These are phyloP conservation scores for Pollenia labialis DNA, from an alignment of 2,888 invertebrate species.

Conservation along the genomic window DNA sequence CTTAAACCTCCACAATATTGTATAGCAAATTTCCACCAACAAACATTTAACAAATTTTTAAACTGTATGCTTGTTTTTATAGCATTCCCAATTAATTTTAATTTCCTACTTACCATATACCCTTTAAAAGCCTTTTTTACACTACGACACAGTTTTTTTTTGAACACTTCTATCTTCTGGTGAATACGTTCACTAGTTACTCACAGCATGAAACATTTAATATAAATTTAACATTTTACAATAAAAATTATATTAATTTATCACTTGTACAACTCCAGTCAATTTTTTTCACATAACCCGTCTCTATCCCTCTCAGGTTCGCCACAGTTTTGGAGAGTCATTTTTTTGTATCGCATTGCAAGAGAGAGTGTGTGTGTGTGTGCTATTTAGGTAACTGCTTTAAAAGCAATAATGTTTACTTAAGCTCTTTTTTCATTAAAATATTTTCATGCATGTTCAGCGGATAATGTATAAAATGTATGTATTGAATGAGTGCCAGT, in stretches of 20 bases:
- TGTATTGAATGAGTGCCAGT: not conserved
- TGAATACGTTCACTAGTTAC: not conserved
- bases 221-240: slow-evolving; percentile 4
- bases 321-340: not conserved
- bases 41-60: no score
- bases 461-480: slow-evolving; percentile 6
- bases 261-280: not conserved
- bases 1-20: no score
- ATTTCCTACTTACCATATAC: not conserved
- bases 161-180: not conserved
- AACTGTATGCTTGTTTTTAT: not conserved
- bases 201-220: not conserved
- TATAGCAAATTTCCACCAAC: no score
- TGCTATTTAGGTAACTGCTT: slow-evolving; percentile 21
- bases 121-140: not conserved
- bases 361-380: not conserved
- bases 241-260: not conserved
- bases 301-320: not conserved
- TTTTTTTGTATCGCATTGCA: not conserved
- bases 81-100: slow-evolving; percentile 4
- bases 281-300: not conserved
- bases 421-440: slow-evolving; percentile 47
- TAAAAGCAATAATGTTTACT: slow-evolving; percentile 28
- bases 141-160: not conserved
- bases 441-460: slow-evolving; percentile 10